A percentile compares a stretch with the other conserved stretches of the same genome.
phyloP scores from a whole-genome alignment of 2,113 vertebrate genomes.

The Heliornis fulica region DNA sequence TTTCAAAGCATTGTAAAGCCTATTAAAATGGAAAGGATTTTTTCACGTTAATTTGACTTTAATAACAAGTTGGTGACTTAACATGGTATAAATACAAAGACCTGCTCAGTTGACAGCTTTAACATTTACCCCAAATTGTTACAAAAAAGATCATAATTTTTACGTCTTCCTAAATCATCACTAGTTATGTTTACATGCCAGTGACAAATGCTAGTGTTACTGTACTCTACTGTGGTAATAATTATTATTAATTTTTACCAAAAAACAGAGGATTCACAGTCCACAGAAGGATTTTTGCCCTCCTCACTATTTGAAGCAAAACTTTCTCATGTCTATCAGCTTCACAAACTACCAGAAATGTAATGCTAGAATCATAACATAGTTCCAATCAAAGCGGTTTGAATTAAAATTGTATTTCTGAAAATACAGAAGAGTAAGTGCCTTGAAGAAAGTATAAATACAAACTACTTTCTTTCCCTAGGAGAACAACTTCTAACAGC shows the following conservation, averaged over 20 bases:
- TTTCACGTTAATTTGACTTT: background rate
- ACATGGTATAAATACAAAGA: background rate
- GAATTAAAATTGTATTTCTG: background rate
- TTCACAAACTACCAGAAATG: background rate
- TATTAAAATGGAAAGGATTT: background rate
- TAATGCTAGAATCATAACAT: background rate
- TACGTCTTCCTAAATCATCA: background rate
- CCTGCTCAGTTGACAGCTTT: background rate
- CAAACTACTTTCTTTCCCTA: background rate
- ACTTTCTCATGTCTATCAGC: background rate
- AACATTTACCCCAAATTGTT: background rate
- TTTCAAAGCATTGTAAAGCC: background rate
- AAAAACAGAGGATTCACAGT: background rate
- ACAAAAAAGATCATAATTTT: background rate
- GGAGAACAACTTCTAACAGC: background rate
- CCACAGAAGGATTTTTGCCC: background rate
- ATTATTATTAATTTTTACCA: too few species aligned
- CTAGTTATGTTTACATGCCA: background rate
- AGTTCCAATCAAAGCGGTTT: background rate
- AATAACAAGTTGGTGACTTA: background rate
- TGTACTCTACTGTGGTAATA: too few species aligned
- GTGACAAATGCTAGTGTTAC: background rate
- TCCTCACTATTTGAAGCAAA: background rate
- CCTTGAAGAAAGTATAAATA: background rate
- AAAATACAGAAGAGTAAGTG: background rate